These are phyloP conservation scores for Cyphomyrmex costatus DNA, from an alignment of 1,140 invertebrate species.

Conservation along the genomic window DNA sequence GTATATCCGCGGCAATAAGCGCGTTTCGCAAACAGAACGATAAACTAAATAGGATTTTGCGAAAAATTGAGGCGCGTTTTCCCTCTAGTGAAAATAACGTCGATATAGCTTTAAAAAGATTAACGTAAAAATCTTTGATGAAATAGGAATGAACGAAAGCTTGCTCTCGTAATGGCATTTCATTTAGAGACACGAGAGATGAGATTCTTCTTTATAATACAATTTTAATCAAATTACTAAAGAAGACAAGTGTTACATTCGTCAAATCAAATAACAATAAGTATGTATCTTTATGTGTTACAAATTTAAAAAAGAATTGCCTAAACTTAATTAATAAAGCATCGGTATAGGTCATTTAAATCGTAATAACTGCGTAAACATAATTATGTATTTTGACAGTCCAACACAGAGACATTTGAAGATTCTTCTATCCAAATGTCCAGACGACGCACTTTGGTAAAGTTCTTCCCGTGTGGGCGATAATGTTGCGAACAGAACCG, in stretches of 20 bases:
- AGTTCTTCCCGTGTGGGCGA: no score
- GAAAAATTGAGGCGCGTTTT: conserved; percentile 7
- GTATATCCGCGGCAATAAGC: conserved; percentile 3
- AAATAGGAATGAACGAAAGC: background rate
- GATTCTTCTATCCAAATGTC: no score
- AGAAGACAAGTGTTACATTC: background rate
- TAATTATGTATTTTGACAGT: no score
- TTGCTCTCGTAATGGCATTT: background rate
- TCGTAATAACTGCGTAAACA: background rate
- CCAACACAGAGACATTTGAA: no score
- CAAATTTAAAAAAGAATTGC: background rate
- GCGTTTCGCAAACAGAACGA: conserved; percentile 35
- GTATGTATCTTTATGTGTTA: background rate
- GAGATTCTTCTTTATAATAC: background rate
- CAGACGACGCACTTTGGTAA: no score
- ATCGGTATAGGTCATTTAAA: background rate
- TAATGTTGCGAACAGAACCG: background rate
- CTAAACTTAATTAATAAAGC: background rate
- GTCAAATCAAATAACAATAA: background rate
- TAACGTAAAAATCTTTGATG: background rate
- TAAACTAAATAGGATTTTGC: conserved; percentile 17
- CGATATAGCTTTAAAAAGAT: background rate
- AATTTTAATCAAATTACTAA: background rate
- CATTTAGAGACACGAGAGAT: background rate
- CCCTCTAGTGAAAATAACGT: background rate